Percentiles rank a stretch among this genome's conserved stretches.
Conservation (phyloP, 2,797 vertebrate species). For the Tragopan temminckii region DNA sequence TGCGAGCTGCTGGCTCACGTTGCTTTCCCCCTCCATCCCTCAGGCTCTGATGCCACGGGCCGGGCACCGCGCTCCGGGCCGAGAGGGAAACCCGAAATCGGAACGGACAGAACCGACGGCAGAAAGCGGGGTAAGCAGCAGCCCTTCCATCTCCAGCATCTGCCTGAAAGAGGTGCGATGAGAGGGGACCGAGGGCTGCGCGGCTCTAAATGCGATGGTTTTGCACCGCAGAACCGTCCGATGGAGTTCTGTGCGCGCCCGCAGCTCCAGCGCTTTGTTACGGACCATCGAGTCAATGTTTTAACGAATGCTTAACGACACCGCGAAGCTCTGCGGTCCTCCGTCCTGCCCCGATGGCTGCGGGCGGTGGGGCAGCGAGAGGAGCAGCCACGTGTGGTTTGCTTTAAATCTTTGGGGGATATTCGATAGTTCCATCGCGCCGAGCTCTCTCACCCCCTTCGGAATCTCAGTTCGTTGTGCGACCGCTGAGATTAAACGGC, state of each 20-base stretch:
- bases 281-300: conserved; percentile 40
- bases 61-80: conserved; percentile 54
- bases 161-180: conserved; percentile 15
- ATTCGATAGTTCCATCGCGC: neutral
- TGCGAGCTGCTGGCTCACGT: conserved; percentile 68
- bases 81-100: conserved; percentile 62
- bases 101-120: conserved; percentile 54
- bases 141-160: conserved; percentile 35
- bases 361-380: neutral
- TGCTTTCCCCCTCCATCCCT: conserved; percentile 68
- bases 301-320: neutral
- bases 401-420: neutral
- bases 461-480: neutral
- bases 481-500: neutral
- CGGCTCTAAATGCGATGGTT: no score
- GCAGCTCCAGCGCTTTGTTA: conserved; percentile 19
- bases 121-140: conserved; percentile 39
- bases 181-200: neutral
- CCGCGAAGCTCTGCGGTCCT: neutral
- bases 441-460: neutral
- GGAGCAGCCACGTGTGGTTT: neutral
- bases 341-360: neutral
- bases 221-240: neutral
- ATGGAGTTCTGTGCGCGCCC: neutral
- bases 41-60: conserved; percentile 56